Evolutionary conservation across 2,797 vertebrate species (phyloP).

Genomic region (Mus minutoides): DNA sequence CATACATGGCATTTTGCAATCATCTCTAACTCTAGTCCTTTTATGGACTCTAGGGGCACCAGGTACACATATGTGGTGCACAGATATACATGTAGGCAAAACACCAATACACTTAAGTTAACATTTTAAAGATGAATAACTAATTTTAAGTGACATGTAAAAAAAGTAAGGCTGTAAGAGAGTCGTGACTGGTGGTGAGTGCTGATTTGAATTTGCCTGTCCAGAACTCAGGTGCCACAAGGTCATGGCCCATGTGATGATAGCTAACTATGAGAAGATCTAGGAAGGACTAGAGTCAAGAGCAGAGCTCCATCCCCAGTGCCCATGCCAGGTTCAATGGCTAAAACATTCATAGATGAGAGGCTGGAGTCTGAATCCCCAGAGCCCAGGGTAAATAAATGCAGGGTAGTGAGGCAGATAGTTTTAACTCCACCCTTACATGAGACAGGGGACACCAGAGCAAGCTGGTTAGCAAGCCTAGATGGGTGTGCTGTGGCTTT

Average conservation of each 20-base stretch:
- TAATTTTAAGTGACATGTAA: neutral
- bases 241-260: no score
- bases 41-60: no score
- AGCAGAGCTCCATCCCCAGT: neutral
- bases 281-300: neutral
- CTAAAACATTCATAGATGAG: neutral
- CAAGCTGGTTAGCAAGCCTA: neutral
- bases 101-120: neutral
- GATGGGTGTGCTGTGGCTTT: neutral
- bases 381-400: neutral
- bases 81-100: neutral
- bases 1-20: neutral
- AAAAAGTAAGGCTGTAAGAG: neutral
- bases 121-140: neutral
- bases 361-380: neutral
- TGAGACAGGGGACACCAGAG: neutral
- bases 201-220: neutral
- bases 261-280: neutral
- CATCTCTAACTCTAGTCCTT: neutral
- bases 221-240: neutral
- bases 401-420: neutral
- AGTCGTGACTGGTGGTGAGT: neutral
- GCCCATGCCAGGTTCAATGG: neutral
- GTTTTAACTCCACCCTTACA: neutral
- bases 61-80: neutral